Evolutionary conservation across 2,888 invertebrate species (phyloP).

Genomic region (Stenoptilia bipunctidactyla): DNA sequence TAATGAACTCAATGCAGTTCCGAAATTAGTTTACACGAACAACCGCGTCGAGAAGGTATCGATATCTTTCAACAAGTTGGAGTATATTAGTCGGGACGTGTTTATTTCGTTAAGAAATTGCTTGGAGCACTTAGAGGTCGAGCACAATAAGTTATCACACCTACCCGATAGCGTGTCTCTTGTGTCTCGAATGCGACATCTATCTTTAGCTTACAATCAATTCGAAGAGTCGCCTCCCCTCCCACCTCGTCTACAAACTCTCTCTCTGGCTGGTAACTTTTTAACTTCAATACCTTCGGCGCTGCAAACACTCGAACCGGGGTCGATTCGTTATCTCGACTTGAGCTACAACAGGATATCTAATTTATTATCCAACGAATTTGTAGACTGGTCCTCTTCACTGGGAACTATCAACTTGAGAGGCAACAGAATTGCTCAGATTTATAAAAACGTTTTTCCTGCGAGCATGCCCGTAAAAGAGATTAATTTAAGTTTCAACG

Average conservation of each 20-base stretch:
- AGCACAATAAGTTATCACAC: conserved; percentile 79
- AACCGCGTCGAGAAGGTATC: conserved; percentile 83
- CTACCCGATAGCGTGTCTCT: conserved; percentile 80
- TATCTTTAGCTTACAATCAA: conserved; percentile 86
- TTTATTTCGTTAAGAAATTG: conserved; percentile 80
- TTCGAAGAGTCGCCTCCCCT: conserved; percentile 71
- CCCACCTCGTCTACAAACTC: conserved; percentile 78
- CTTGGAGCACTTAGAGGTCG: conserved; percentile 85
- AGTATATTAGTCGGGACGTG: conserved; percentile 76
- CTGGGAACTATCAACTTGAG: conserved; percentile 85
- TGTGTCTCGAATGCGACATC: conserved; percentile 79
- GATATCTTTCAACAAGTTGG: conserved; percentile 82
- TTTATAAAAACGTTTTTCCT: conserved; percentile 79
- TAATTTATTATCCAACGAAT: conserved; percentile 82
- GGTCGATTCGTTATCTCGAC: conserved; percentile 84
- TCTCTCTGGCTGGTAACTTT: conserved; percentile 86
- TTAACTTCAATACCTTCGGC: conserved; percentile 80
- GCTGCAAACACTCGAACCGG: conserved; percentile 78
- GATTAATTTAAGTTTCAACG: conserved; percentile 92
- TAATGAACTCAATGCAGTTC: conserved; percentile 79
- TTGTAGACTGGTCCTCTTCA: conserved; percentile 82
- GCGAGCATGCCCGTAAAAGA: conserved; percentile 84
- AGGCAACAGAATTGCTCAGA: conserved; percentile 85
- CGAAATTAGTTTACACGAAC: conserved; percentile 75
- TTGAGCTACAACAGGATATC: conserved; percentile 89